Evolutionary conservation across 2,888 invertebrate species (phyloP), one percentile per base, ranked within the genome.

Genomic region (Hyles lineata): DNA sequence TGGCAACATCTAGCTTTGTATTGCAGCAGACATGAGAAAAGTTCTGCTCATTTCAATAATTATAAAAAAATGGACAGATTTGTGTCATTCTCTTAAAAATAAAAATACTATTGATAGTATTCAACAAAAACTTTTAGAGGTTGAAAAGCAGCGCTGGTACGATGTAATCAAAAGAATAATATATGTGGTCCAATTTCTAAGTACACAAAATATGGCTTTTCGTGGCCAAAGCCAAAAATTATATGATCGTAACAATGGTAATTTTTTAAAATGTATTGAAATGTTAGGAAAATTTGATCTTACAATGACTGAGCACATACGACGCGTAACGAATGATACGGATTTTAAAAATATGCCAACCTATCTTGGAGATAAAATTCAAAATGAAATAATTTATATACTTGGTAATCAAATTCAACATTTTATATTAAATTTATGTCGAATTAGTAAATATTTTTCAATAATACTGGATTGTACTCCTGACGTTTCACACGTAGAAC

Each of bases 131-230:
- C 73, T 73, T 72, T 73, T 74, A 73, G 76, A 73, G 71, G 72
- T 72, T 63, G 70, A 76, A 74, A 76, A 76, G 71, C 73, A 76
- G 73, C 73, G 74, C 70, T 76, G 76, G 73, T 67, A 74, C 72
- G 76, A 74, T 74, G 63, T 63, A 63, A 63, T 63, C 72, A 76
- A 73, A 74, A 76, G 76, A 74, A 76, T 73, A 76, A 71, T 74
- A 73, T 74, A 74, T 73, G 72, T 73, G 72, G 69, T 76, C 74
- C 73, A 73, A 74, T 74, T 76, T 76, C 70, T 76, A 73, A 74
- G 73, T 73, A 74, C 71, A 72, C 73, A 72, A 73, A 74, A 71
- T 74, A 72, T 72, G 70, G 73, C 74, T 74, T 76, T 76, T 73
- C 71, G 74, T 67, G 76, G 73, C 71, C 70, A 73, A 72, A 74